Conservation (phyloP, 2,797 vertebrate genomes). For the Chrysocyon brachyurus region DNA sequence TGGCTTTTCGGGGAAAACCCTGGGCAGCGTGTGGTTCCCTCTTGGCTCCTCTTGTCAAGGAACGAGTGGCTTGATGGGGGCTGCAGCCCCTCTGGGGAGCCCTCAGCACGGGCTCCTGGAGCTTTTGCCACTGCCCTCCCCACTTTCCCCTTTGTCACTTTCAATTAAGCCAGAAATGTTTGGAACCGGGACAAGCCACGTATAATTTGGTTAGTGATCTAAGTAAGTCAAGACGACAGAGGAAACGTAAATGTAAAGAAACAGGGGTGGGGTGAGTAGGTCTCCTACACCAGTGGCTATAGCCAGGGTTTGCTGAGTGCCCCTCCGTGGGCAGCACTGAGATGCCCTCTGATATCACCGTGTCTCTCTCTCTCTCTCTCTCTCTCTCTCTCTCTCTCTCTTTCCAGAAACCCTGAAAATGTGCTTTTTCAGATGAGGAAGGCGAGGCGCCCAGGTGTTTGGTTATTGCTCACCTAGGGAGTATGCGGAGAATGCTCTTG, state of each 20-base stretch:
- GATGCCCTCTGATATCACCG: not conserved
- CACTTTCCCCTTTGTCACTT: constrained; percentile 81
- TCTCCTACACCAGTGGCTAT: not conserved
- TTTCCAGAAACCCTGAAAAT: not conserved
- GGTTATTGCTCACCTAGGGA: not conserved
- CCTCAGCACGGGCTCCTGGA: constrained; percentile 68
- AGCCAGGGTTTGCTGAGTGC: accelerated
- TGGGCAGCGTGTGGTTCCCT: constrained; percentile 39
- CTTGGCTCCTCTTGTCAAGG: not conserved
- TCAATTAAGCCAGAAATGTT: constrained; percentile 80
- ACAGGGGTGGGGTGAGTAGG: not conserved
- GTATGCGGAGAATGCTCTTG: not conserved
- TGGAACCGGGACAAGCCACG: constrained; percentile 77
- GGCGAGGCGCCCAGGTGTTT: not conserved
- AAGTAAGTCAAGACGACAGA: not conserved
- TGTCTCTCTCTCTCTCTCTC: not conserved
- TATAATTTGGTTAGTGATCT: constrained; percentile 63
- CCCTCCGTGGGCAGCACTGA: accelerated
- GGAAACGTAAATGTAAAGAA: not conserved
- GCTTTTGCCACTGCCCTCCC: constrained; percentile 71
- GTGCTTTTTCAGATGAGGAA: not conserved
- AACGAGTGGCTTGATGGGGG: constrained; percentile 62
- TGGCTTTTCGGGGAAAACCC: constrained; percentile 41
- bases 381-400: not conserved
- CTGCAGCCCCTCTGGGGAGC: not conserved